phyloP scores from a whole-genome alignment of 2,888 invertebrate species.

The Thera britannica region DNA sequence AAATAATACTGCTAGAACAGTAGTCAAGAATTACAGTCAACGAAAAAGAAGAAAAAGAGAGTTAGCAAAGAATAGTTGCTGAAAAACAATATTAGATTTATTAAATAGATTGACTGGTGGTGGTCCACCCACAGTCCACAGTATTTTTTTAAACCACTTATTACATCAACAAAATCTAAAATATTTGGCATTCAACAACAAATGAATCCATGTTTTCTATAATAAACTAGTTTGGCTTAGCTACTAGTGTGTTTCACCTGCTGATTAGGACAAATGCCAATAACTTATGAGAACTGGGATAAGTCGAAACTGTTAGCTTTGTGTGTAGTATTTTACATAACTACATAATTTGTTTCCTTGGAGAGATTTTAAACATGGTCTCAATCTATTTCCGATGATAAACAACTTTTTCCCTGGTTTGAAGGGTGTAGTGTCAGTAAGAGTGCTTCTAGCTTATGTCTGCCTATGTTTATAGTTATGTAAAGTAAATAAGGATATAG shows the following conservation, averaged over 20 bases:
- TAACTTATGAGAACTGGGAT: slow-evolving; percentile 4
- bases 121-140: no score
- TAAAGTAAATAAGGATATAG: background rate
- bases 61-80: no score
- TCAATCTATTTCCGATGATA: background rate
- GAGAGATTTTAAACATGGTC: background rate
- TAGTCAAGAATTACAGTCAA: no score
- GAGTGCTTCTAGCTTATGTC: background rate
- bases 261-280: slow-evolving; percentile 34
- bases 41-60: no score
- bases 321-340: background rate
- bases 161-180: slow-evolving; percentile 1
- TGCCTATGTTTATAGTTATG: background rate
- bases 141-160: background rate
- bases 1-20: no score
- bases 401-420: background rate
- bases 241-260: slow-evolving; percentile 22
- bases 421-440: background rate
- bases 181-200: slow-evolving; percentile 13
- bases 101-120: no score
- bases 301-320: slow-evolving; percentile 4
- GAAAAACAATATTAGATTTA: no score
- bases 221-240: slow-evolving; percentile 7
- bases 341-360: background rate
- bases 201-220: slow-evolving; percentile 15